Percentiles rank a stretch among this genome's conserved stretches.
These are phyloP conservation scores for Mixornis gularis DNA, from an alignment of 2,113 vertebrate genomes.

Conservation along the genomic window DNA sequence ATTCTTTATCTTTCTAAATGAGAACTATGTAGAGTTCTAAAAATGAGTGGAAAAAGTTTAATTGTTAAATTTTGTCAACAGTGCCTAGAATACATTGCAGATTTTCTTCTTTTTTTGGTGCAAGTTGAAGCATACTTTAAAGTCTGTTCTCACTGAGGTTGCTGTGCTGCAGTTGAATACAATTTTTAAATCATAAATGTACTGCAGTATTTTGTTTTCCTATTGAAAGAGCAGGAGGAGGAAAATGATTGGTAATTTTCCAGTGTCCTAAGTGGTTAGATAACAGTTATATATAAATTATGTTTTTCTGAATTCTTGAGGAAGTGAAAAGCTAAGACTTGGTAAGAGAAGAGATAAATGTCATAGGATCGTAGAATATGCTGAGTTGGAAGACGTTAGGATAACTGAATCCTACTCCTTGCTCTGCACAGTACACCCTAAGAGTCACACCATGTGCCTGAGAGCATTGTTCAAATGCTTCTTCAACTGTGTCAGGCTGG, in stretches of 20 bases:
- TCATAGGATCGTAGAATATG: not conserved
- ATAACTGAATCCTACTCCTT: not conserved
- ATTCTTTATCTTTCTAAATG: not conserved
- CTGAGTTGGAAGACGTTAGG: not conserved
- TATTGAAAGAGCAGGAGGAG: not conserved
- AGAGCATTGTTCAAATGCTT: too few relatives aligned
- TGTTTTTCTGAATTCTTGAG: not conserved
- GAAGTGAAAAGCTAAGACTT: not conserved
- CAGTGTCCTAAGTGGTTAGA: not conserved
- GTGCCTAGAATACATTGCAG: not conserved
- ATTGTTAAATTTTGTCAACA: not conserved
- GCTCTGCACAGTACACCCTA: not conserved
- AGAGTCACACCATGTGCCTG: not conserved
- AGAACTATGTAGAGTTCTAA: not conserved
- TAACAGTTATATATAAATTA: not conserved
- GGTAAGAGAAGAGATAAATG: not conserved
- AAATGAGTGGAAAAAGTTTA: not conserved
- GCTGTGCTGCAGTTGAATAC: not conserved
- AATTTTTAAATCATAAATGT: not conserved
- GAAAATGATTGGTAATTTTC: not conserved
- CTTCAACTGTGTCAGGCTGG: not conserved
- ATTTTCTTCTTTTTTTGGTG: not conserved
- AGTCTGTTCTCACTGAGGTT: not conserved
- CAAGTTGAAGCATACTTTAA: not conserved
- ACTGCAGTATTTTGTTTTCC: not conserved